A percentile compares a stretch with the other conserved stretches of the same genome.
These are phyloP conservation scores for Aporrectodea caliginosa DNA, from an alignment of 1,140 invertebrate genomes.

Conservation along the genomic window DNA sequence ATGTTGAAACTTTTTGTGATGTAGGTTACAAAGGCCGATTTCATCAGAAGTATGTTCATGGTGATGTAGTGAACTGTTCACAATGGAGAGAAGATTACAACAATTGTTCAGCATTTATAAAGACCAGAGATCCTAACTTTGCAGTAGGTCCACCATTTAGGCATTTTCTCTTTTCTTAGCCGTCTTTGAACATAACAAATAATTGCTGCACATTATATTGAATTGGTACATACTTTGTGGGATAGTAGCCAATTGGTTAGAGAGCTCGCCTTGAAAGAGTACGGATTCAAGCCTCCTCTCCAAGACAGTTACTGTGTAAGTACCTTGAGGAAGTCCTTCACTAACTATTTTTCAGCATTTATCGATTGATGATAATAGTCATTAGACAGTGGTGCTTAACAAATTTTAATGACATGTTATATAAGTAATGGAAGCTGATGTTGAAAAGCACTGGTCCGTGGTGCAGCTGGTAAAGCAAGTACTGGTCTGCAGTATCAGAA, in stretches of 20 bases:
- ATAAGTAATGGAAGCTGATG: too few species aligned
- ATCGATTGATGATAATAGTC: too few species aligned
- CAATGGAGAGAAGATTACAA: neutral
- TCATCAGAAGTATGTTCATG: neutral
- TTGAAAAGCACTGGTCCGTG: too few species aligned
- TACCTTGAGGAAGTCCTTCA: too few species aligned
- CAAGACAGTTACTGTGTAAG: neutral
- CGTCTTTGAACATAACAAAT: neutral
- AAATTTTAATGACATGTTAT: too few species aligned
- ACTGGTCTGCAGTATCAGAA: too few species aligned
- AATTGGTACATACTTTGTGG: neutral
- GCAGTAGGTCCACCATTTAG: neutral
- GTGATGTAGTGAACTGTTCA: neutral
- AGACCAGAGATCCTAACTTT: neutral
- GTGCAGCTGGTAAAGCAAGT: too few species aligned
- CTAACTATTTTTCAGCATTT: too few species aligned
- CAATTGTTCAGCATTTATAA: neutral
- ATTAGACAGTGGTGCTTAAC: too few species aligned
- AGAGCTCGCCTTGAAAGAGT: neutral
- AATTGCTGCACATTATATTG: neutral
- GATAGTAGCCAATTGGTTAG: neutral
- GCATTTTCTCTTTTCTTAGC: neutral
- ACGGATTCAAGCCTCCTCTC: neutral
- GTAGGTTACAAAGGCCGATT: neutral
- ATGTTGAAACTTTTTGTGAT: neutral